Evolutionary conservation across 2,888 invertebrate species (phyloP), one percentile per base, ranked within the genome.

Genomic region (Macrosiphum euphorbiae): DNA sequence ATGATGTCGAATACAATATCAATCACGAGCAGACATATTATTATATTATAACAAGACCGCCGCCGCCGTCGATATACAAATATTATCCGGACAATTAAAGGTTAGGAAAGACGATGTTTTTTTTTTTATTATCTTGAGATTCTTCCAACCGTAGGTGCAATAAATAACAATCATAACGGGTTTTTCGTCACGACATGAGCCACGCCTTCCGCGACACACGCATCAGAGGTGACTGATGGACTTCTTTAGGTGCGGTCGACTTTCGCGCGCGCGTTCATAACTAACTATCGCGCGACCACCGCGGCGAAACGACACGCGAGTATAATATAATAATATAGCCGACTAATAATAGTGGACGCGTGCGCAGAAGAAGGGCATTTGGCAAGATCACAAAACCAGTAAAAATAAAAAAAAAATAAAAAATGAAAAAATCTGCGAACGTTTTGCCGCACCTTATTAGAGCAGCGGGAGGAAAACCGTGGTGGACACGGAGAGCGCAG

Each of bases 391-490:
- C 90, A 93, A 50, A 78, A 85, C 86, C 85, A n/a, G 89, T 90
- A 93, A 61, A 89, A 67, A 92, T 26, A 26, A 61, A 84, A 67
- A 67, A 89, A 67, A 92, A 41, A 26, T 78, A 84, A 67, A 67
- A 67, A 92, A 50, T 41, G 41, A 35, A 84, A 85, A 20, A 91
- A 58, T 93, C 61, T 13, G 26, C 89, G 44, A 93, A 78, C 90
- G 61, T 61, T 93, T 90, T 86, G 85, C 89, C 41, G 89, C 85
- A 93, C 93, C 93, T 93, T 90, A 93, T 93, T 93, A 85, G 92
- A 92, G n/a, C 24, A 90, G 55, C 8, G 50, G 67, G 85, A 87
- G 61, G 50, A 47, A n/a, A 20, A 58, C 11, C 28, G 44, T 28
- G 26, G 28, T 44, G 28, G 28, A 58, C 20, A 61, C n/a, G 24